Percentiles rank a stretch among this genome's conserved stretches.
phyloP scores from a whole-genome alignment of 2,113 vertebrate species.

The Tupaia tana region DNA sequence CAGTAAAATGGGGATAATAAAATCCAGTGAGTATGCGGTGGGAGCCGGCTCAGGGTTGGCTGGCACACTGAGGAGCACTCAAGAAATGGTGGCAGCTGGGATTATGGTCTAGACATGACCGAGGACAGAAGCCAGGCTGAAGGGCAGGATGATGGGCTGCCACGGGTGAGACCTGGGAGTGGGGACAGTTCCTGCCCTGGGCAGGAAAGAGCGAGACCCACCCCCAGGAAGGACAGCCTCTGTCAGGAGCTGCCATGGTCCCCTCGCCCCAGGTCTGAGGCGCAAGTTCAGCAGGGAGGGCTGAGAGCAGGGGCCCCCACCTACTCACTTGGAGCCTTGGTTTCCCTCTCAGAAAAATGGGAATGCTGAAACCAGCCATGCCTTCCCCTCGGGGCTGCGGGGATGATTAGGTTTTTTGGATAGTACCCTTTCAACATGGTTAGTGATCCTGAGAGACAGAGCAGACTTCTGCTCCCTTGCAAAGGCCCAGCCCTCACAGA shows the following conservation, averaged over 20 bases:
- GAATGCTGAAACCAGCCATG: fast-evolving
- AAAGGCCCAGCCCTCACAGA: fast-evolving
- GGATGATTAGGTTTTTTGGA: background rate
- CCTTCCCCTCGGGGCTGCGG: background rate
- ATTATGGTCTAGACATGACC: background rate
- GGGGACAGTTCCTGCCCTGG: background rate
- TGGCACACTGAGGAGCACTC: background rate
- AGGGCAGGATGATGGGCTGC: background rate
- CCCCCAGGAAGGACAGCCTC: background rate
- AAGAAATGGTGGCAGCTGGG: background rate
- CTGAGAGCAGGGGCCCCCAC: background rate
- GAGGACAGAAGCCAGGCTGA: background rate
- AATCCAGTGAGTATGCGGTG: background rate
- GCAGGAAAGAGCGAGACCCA: background rate
- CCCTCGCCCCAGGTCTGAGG: background rate
- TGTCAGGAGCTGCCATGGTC: background rate
- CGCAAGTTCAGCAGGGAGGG: background rate
- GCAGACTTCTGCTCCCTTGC: background rate
- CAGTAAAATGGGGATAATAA: background rate
- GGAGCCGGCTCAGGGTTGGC: background rate
- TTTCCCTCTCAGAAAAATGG: slow-evolving; percentile 5
- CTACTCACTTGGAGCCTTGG: background rate
- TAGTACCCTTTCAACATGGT: fast-evolving
- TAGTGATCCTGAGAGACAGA: too few relatives aligned
- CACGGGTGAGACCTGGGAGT: background rate